These are phyloP conservation scores for Lampris incognitus DNA, from an alignment of 2,113 vertebrate genomes.

Conservation along the genomic window DNA sequence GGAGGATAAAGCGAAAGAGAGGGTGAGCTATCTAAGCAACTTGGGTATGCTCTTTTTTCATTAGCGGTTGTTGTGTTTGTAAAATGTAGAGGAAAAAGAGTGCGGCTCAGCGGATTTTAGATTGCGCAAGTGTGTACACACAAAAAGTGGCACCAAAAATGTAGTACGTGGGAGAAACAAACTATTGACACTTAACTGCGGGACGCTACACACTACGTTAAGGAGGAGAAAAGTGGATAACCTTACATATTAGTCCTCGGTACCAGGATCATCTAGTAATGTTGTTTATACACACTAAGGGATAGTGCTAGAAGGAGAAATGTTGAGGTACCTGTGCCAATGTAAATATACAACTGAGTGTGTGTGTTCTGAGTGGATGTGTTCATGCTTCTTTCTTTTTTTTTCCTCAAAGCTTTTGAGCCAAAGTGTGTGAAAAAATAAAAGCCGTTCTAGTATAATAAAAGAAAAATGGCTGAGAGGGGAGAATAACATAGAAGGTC, in stretches of 20 bases:
- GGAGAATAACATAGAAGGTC: slow-evolving; percentile 10
- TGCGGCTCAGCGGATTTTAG: background rate
- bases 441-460: background rate
- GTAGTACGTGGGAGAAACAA: background rate
- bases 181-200: background rate
- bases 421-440: slow-evolving; percentile 35
- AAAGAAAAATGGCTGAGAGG: background rate
- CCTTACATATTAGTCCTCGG: slow-evolving; percentile 5
- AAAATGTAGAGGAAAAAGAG: background rate
- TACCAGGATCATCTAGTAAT: slow-evolving; percentile 2
- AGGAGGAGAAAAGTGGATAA: slow-evolving; percentile 16
- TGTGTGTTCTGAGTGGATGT: background rate
- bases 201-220: background rate
- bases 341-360: background rate
- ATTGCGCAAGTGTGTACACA: background rate
- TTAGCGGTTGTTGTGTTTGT: background rate
- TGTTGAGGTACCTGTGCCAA: slow-evolving; percentile 10
- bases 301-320: slow-evolving; percentile 1
- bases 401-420: slow-evolving; percentile 42
- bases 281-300: background rate
- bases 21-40: too few species aligned
- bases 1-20: slow-evolving; percentile 17
- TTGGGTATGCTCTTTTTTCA: background rate
- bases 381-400: slow-evolving; percentile 9
- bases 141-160: background rate